Base-by-base conservation (phyloP, 1,140 invertebrate species). In the Probaryconus sp. region DNA sequence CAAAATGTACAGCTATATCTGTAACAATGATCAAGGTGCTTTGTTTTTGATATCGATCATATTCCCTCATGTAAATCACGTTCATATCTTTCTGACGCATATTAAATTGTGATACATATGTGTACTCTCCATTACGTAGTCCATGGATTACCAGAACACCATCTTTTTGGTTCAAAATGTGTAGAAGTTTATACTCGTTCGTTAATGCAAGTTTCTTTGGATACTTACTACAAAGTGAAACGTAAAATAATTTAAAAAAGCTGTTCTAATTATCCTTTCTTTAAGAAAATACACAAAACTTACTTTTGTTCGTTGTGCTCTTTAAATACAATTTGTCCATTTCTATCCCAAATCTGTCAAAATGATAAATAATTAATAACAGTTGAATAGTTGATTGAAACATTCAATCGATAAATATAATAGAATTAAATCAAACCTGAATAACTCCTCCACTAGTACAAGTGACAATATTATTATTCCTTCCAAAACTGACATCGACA, bases 11-110 rank as follows among this genome's bases (percentile, higher is more conserved):
- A 45, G 77, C 72, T 2, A 78, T 69, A 33, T 83, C 30, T 3
- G 84, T 85, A 9, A 86, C 77, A 5, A 86, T 78, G 3, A 87
- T 72, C 42, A 87, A 74, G 1, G 70, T 79, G 51, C 78, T 79
- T 17, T 70, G 43, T n/a, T 24, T 51, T 1, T 40, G 4, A 3
- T 81, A 78, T 79, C 55, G 9, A 13, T 74, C 50, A 6, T 56
- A 70, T 30, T 76, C 55, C 0, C 47, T 55, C 31, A 70, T 55
- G 77, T 75, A 84, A 3, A 87, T 77, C 4, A 87, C 60, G 5
- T 80, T 79, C 55, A 70, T 51, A 14, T 77, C 40, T 10, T 75
- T 42, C 9, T 79, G 40, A 24, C 69, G 50, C 35, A 76, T 43
- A 70, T 85, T 84, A 20, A 77, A 85, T 33, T 76, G 69, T 3